Evolutionary conservation across 2,888 invertebrate species (phyloP).

Genomic region (Nowickia ferox): DNA sequence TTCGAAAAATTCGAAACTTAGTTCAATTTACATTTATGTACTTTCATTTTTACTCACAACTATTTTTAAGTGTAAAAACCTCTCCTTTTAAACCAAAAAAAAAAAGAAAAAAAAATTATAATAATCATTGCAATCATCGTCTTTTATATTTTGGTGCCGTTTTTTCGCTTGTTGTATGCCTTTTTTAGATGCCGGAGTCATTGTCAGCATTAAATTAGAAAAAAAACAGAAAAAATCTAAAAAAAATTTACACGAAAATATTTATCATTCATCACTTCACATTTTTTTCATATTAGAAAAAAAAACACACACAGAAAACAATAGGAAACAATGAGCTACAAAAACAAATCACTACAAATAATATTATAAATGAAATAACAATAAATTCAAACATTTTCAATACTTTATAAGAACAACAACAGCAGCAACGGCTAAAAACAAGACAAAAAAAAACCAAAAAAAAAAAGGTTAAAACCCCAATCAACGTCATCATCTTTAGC

Average conservation of each 20-base stretch:
- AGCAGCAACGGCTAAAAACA: slow-evolving; percentile 15
- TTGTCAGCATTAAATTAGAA: slow-evolving; percentile 60
- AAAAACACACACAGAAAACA: slow-evolving; percentile 37
- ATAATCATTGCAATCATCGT: slow-evolving; percentile 55
- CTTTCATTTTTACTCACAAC: neutral
- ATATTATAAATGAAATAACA: slow-evolving; percentile 49
- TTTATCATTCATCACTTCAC: slow-evolving; percentile 65
- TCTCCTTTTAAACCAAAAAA: slow-evolving; percentile 40
- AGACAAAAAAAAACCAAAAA: neutral
- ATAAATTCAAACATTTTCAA: slow-evolving; percentile 35
- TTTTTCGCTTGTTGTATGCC: neutral
- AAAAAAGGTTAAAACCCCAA: slow-evolving; percentile 69
- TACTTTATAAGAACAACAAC: slow-evolving; percentile 35
- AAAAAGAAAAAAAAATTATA: neutral
- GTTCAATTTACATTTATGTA: no score
- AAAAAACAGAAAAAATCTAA: slow-evolving; percentile 18
- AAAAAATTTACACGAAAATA: slow-evolving; percentile 65
- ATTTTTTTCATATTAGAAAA: slow-evolving; percentile 19
- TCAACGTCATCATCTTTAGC: slow-evolving; percentile 53
- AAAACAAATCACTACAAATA: slow-evolving; percentile 68
- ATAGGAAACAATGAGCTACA: slow-evolving; percentile 38
- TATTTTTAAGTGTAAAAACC: slow-evolving; percentile 23
- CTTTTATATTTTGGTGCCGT: slow-evolving; percentile 32
- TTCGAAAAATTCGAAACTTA: no score
- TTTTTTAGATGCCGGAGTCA: slow-evolving; percentile 58